Percentiles rank a stretch among this genome's conserved stretches.
Evolutionary conservation across 2,888 invertebrate genomes (phyloP).

Genomic region (Syritta pipiens): DNA sequence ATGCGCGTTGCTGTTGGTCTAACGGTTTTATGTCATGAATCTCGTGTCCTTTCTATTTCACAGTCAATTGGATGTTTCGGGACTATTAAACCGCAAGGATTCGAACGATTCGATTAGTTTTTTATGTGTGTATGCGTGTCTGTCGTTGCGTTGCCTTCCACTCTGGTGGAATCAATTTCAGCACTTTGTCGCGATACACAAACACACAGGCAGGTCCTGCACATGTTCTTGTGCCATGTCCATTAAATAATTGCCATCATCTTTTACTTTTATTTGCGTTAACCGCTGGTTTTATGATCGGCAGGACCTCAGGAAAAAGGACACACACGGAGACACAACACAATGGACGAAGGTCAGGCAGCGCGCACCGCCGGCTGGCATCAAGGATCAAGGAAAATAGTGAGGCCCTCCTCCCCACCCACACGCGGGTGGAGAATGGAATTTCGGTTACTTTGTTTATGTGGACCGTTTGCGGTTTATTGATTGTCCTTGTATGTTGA

Average conservation of each 20-base stretch:
- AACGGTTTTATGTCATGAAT: conserved; percentile 6
- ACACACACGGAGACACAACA: neutral
- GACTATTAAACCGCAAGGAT: conserved; percentile 52
- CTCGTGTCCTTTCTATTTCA: conserved; percentile 49
- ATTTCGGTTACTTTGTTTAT: conserved; percentile 47
- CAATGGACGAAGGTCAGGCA: conserved; percentile 18
- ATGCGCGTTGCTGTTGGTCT: neutral
- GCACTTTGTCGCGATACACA: no score
- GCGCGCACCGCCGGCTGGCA: no score
- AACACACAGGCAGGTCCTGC: conserved; percentile 7
- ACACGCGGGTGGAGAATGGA: no score
- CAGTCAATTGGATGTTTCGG: conserved; percentile 59
- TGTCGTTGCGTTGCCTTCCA: neutral
- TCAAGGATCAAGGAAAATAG: no score
- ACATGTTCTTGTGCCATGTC: conserved; percentile 14
- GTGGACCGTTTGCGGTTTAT: conserved; percentile 52
- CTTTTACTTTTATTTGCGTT: conserved; percentile 45
- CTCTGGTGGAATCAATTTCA: conserved; percentile 10
- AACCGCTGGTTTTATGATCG: conserved; percentile 34
- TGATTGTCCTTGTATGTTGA: conserved; percentile 45
- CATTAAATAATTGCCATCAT: conserved; percentile 62
- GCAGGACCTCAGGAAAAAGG: conserved; percentile 1
- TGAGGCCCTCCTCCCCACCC: no score
- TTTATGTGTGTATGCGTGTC: neutral
- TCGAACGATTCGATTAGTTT: conserved; percentile 39